Evolutionary conservation across 2,113 vertebrate species (phyloP), one percentile per base, ranked within the genome.

Genomic region (Etheostoma spectabile): DNA sequence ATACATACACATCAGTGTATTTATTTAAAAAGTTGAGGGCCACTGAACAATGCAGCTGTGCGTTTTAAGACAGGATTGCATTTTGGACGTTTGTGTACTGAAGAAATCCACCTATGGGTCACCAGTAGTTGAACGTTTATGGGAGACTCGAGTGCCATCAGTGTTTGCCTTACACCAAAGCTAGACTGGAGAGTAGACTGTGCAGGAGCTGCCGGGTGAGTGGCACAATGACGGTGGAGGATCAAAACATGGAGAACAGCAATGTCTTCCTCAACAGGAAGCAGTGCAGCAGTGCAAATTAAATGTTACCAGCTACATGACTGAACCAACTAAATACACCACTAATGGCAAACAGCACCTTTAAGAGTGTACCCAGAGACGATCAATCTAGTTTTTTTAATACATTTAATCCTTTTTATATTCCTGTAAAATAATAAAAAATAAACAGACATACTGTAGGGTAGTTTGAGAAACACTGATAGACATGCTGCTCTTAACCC

Each of bases 21-120:
- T 95, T 87, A 89, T 93, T 93, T 95, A 95, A 95, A 95, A 95
- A 94, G 86, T 93, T 82, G 86, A 91, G 94, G 93, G 92, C 85
- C 89, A 76, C 88, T 87, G 86, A 76, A 89, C 90, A 90, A 92
- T 91, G 89, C 89, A 93, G 89, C 93, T 95, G 94, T 95, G 94
- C 94, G 91, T 89, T 94, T 95, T 80, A 89, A 91, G 90, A 95
- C 90, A 91, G 86, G 90, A 71, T 90, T 89, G 77, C 82, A 83
- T 82, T 91, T 84, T 90, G 91, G 89, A 93, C 86, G 70, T 92
- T 82, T 78, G 82, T 90, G 91, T 86, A 72, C 69, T 77, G 63
- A 71, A 65, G 66, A 79, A 81, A 82, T 92, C 87, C 86, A 92
- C 76, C 63, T 7, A 70, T 27, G 52, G 52, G 79, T 86, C 80